Base-by-base conservation (phyloP, 1,140 invertebrate species). In the Nephila pilipes region DNA sequence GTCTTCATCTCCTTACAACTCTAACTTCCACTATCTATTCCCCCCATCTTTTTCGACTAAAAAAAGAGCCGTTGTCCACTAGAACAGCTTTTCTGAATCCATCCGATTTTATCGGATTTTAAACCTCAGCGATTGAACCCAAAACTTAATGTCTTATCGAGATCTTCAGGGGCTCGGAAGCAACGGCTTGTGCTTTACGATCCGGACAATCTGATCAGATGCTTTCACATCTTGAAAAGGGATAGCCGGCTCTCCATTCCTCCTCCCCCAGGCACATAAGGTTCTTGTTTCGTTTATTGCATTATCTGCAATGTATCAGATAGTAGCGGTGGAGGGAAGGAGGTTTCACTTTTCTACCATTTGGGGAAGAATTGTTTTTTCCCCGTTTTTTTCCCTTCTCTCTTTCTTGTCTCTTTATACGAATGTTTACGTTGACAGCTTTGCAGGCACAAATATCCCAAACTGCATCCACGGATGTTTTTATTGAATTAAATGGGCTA, bases 31-130 rank as follows among this genome's bases (percentile, higher is more conserved):
- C 6, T 58, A 16, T 18, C 12, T 18, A 20, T 38, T 46, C n/a
- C 38, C 58, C 18, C 25, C 83, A 20, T 29, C 18, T 58, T 58
- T 4, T 12, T 12, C 54, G 1, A 2, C 18, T 1, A 65, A 87
- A 65, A 87, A 46, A 46, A 4, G 46, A 29, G 85, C 58, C 65
- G 65, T 87, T 87, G 85, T 87, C 60, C 85, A 65, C 60, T 65
- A 12, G 10, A 87, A 36, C 57, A 65, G 85, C 20, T 65, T 32
- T 58, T n/a, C 4, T n/a, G 54, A 85, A 57, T n/a, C 8, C n/a
- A 87, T 87, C 60, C 36, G 85, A 87, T 87, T 87, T 87, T 87
- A 87, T 87, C 85, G 85, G 58, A 58, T 87, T 87, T 65, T 87
- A 87, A 87, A 87, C 85, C 58, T 87, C 32, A 32, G 32, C 32